These are phyloP conservation scores for Malurus splendens DNA, from an alignment of 2,797 vertebrate species.

Conservation along the genomic window DNA sequence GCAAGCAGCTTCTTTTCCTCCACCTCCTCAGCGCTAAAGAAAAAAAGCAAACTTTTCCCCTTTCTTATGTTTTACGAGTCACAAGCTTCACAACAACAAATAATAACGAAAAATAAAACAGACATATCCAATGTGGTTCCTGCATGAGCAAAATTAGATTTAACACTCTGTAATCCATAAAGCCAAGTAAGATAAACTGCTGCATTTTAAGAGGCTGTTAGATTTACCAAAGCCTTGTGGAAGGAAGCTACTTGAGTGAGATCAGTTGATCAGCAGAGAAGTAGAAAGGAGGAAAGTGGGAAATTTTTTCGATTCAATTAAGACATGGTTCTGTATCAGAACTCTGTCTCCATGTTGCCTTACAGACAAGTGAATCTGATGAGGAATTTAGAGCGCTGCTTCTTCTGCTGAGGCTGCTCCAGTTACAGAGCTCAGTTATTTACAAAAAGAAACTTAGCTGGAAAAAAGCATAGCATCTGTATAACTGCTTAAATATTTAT, in stretches of 20 bases:
- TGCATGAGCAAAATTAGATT: neutral
- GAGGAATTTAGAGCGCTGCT: neutral
- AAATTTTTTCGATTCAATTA: slow-evolving; percentile 1
- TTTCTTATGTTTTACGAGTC: neutral
- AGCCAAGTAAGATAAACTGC: neutral
- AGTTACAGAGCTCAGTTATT: neutral
- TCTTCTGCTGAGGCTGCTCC: neutral
- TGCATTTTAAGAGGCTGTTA: neutral
- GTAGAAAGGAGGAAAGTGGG: neutral
- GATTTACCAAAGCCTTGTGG: neutral
- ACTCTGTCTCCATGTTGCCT: neutral
- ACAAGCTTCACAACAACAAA: neutral
- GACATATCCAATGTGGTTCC: neutral
- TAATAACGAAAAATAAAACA: neutral
- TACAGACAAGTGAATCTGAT: neutral
- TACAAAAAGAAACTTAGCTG: neutral
- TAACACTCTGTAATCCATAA: neutral
- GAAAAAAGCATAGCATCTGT: neutral
- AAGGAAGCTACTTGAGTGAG: neutral
- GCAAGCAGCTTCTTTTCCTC: neutral
- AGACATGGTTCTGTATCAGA: neutral
- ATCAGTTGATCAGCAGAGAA: slow-evolving; percentile 9
- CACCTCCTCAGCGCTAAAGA: neutral
- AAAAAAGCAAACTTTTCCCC: neutral
- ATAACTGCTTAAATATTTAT: neutral